Evolutionary conservation across 2,797 vertebrate species (phyloP), one percentile per base, ranked within the genome.

Genomic region (Sebastes hubbsi): DNA sequence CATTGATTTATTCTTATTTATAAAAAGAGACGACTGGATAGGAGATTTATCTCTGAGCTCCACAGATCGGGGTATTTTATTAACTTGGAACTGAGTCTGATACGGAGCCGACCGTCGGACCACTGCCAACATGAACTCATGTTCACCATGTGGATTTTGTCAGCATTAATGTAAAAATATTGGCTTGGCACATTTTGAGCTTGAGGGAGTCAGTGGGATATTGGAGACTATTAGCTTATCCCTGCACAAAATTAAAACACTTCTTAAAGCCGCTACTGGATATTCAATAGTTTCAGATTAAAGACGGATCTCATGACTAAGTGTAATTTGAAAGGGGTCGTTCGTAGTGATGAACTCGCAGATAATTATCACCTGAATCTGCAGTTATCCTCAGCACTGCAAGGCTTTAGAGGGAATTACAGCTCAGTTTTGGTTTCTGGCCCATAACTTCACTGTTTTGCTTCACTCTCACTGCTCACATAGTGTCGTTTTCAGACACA

Each of bases 71-170:
- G 61, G 63, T 16, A 10, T 63, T 73, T 62, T 34, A 56, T 56
- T 16, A 29, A 69, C 52, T 36, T 58, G 52, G 38, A 64, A 49
- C 22, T 36, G 27, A 60, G n/a, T 61, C 68, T 20, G 66, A 32
- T 20, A n/a, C n/a, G 60, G 60, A 49, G 14, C 34, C 60, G 4
- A 72, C 16, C 22, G 16, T 20, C 9, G 3, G 38, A 59, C 60
- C n/a, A 18, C 3, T 71, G 52, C 66, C 72, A 81, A 3, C 52
- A 18, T 49, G 22, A 59, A 27, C 60, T 76, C 54, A 71, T 58
- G 72, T 75, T 80, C 27, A 46, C 58, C 72, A 36, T 66, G 42
- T 76, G 60, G 60, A 71, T 66, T 66, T 22, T 60, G 67, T 59
- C 61, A 54, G 22, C 38, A 32, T 32, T 38, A 27, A 66, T 72